Base-by-base conservation (phyloP, 2,888 invertebrate genomes). In the Leptogaster cylindrica region DNA sequence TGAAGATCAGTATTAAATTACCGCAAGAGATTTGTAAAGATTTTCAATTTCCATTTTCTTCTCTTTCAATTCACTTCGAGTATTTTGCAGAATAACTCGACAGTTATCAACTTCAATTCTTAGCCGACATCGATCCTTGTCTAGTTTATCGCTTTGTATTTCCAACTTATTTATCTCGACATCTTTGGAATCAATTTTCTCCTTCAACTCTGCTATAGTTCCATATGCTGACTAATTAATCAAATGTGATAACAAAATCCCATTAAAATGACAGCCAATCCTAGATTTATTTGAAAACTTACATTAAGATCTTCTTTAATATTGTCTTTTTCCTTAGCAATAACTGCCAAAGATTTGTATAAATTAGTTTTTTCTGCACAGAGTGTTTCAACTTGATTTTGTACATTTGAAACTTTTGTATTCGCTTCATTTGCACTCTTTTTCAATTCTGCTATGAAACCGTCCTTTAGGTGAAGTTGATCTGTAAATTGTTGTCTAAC, bases 301-400 rank as follows among this genome's bases (percentile, higher is more conserved):
- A 61, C 61, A 41, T 6, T 4, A 16, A 92, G 77, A 76, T 92
- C 92, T 71, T 88, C 86, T 75, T 89, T 90, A 28, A 90, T 76
- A 74, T 90, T 90, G 6, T 84, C 84, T 0, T 87, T 81, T 67
- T 91, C 89, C 28, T 91, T 90, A 1, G 86, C 86, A 0, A 85
- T 82, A 71, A 87, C 84, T 70, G 87, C 84, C 44, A 93, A 82
- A 74, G 87, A 87, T 77, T 93, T 92, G 75, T 89, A 89, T 74
- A 90, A 84, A 71, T 88, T 83, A 76, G 92, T 93, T 31, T 91
- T 83, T 76, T 95, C 95, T 10, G 88, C 88, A 6, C 89, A 81
- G 0, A 90, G 84, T 0, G 87, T 84, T 77, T 95, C 93, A 70
- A 92, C 87, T 8, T 90, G 82, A 66, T 89, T 89, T 68, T 90